Evolutionary conservation across 2,888 invertebrate species (phyloP), one percentile per base, ranked within the genome.

Genomic region (Anagyrus pseudococci): DNA sequence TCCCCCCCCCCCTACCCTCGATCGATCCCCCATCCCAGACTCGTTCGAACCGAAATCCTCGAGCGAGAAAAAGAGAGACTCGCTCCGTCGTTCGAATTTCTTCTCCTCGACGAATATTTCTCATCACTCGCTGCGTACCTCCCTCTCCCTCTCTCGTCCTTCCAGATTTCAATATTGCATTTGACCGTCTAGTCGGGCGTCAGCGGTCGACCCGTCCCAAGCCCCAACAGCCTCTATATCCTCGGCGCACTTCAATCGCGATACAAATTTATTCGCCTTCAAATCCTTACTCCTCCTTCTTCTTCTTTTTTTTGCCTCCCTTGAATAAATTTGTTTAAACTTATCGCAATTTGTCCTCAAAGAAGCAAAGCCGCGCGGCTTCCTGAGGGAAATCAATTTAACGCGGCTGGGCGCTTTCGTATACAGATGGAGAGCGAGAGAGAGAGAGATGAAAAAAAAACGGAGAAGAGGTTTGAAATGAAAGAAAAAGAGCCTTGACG

Each of bases 291-390:
- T 37, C 15, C 40, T 17, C 13, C 13, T 47, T 33, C 4, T 26
- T 26, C 22, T 29, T 43, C 43, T 44, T 10, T 29, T 10, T 29
- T 29, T 29, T 4, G 4, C 29, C 29, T 10, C 10, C 6, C 29
- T 29, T 10, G 48, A 33, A 54, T 47, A 50, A 50, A 61, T 43
- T 55, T 56, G 37, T 50, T 61, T 55, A 44, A 61, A 61, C n/a
- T 37, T 44, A 37, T 40, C 47, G 48, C 1, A 7, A 10, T 10
- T 4, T 10, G 10, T 7, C 4, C 29, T 40, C 17, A 48, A 29
- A 41, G 41, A 20, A 20, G 4, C 22, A 29, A 15, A 59, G 29
- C 41, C 17, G 37, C 6, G 10, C 29, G 29, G 4, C 29, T 4
- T 37, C 44, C 22, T 25, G 26, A 10, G 10, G 13, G n/a, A 49